A percentile compares a stretch with the other conserved stretches of the same genome.
Conservation (phyloP, 2,888 invertebrate genomes). For the Ophion costatus region DNA sequence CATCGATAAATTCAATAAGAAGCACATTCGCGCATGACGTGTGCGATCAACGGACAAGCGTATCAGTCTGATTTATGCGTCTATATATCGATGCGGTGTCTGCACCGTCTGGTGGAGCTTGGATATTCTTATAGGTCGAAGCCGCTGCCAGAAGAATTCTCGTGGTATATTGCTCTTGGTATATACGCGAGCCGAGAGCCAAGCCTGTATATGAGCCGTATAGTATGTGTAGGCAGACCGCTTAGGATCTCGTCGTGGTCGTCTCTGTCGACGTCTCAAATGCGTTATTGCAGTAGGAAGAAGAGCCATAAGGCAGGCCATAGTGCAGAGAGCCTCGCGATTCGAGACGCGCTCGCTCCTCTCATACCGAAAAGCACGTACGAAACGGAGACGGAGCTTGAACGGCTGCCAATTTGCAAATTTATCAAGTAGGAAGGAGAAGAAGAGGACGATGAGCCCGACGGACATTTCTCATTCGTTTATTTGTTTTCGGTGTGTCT, state of each 20-base stretch:
- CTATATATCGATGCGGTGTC: constrained; percentile 35
- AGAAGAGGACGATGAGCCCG: constrained; percentile 61
- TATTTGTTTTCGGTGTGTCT: background rate
- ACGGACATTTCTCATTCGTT: constrained; percentile 18
- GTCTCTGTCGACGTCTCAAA: constrained; percentile 56
- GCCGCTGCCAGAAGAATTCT: constrained; percentile 63
- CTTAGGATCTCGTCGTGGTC: constrained; percentile 19
- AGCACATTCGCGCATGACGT: constrained; percentile 6
- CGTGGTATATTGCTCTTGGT: constrained; percentile 36
- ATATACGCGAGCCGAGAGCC: constrained; percentile 20
- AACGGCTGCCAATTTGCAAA: constrained; percentile 68
- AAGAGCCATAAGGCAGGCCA: constrained; percentile 52
- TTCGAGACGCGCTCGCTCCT: constrained; percentile 35
- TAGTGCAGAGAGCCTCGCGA: constrained; percentile 31
- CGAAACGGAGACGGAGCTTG: constrained; percentile 51
- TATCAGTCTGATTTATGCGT: constrained; percentile 37
- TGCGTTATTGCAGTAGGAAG: constrained; percentile 64
- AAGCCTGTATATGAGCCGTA: background rate
- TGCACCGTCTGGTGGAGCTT: constrained; percentile 50
- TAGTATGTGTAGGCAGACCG: constrained; percentile 8
- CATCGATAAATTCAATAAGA: constrained; percentile 7
- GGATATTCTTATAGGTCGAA: constrained; percentile 57
- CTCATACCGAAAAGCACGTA: constrained; percentile 47
- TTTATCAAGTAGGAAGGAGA: constrained; percentile 64
- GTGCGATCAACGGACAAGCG: constrained; percentile 7